These are phyloP conservation scores for Ecliptopera silaceata DNA, from an alignment of 2,888 invertebrate species.

Conservation along the genomic window DNA sequence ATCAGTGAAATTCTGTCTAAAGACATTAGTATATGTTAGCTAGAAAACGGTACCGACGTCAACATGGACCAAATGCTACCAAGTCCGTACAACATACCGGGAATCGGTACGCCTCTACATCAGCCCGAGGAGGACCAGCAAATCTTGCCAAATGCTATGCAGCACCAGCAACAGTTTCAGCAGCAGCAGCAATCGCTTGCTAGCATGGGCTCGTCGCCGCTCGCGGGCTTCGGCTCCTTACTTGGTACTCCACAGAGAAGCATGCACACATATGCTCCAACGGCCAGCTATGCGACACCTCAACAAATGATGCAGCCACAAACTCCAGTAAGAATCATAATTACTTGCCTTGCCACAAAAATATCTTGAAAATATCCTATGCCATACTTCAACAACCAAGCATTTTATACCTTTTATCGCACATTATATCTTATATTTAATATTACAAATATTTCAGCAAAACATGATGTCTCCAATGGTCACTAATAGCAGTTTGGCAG, in stretches of 20 bases:
- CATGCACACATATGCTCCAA: conserved; percentile 89
- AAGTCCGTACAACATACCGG: conserved; percentile 95
- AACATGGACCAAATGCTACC: conserved; percentile 95
- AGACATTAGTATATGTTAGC: background rate
- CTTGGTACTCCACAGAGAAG: conserved; percentile 87
- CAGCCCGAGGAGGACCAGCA: conserved; percentile 96
- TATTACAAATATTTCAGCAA: conserved; percentile 79
- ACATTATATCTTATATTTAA: too few relatives aligned
- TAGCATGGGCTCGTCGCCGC: conserved; percentile 83
- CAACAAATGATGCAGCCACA: conserved; percentile 95
- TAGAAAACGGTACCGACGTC: background rate
- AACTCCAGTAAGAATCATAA: conserved; percentile 86
- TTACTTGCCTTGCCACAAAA: background rate
- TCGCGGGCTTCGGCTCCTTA: conserved; percentile 84
- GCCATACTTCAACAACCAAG: too few relatives aligned
- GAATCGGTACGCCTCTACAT: conserved; percentile 94
- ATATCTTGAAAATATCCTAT: too few relatives aligned
- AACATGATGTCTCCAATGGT: conserved; percentile 93
- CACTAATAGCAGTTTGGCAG: conserved; percentile 80
- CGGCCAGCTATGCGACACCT: conserved; percentile 89
- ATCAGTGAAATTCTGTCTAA: background rate
- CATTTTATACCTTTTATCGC: too few relatives aligned
- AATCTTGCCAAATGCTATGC: conserved; percentile 92
- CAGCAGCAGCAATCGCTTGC: conserved; percentile 85
- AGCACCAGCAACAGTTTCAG: conserved; percentile 90